Evolutionary conservation across 2,888 invertebrate genomes (phyloP), one percentile per base, ranked within the genome.

Genomic region (Leptopterna dolabrata): DNA sequence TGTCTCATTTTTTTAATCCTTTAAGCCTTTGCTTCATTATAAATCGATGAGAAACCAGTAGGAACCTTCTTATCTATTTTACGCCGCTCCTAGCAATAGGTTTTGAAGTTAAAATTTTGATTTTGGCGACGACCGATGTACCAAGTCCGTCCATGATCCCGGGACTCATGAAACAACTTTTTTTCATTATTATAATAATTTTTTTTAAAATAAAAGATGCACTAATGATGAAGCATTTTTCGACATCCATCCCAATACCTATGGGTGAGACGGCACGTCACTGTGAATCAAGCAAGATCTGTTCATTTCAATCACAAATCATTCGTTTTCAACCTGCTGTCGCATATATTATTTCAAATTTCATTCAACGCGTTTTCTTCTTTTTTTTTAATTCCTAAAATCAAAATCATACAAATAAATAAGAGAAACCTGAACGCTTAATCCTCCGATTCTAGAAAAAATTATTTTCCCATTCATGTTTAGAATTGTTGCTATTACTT

Each of bases 401-500:
- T 6, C 51, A 6, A n/a, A 51, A 51, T 19, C 16, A 51, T n/a
- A 51, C 0, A 24, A 11, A n/a, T 0, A 2, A 3, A 24, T 2
- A 63, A 27, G 7, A 4, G 4, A 63, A 24, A 63, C 24, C 13
- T 63, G 9, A 13, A 27, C 24, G 36, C 24, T 1, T 63, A 19
- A 24, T 24, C 63, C 73, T 19, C 6, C 36, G 29, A 73, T 73
- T 41, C 16, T 24, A 51, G 51, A 51, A 1, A 16, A 6, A 51
- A 51, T 51, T 51, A 16, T n/a, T 51, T 51, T 24, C 24, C 63
- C 63, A 63, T 73, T 78, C n/a, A 45, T 19, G 36, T 63, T 63
- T 76, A 84, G 78, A 87, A 84, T 87, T 47, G 87, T 76, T 36
- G 29, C 45, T 76, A 81, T 81, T 81, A 29, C 24, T 82, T 45